Base-by-base conservation (phyloP, 2,888 invertebrate species). In the Tenthredo scrophulariae region DNA sequence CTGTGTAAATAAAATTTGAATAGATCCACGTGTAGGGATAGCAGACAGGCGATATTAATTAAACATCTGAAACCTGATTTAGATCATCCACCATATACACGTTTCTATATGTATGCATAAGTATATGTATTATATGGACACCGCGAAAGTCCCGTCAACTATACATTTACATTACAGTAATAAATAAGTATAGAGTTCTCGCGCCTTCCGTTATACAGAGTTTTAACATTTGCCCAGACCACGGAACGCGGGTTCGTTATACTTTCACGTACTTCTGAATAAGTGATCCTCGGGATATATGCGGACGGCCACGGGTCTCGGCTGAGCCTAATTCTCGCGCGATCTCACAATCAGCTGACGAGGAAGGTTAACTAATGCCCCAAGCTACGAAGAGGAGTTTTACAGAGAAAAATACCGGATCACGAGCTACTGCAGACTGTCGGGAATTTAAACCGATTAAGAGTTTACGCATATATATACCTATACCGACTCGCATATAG, bases 231-330 rank as follows among this genome's bases (percentile, higher is more conserved):
- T 26, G 70, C 37, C 70, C 7, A 70, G 33, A 70, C 15, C 1
- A 58, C n/a, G 29, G n/a, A 37, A 26, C 43, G 15, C 29, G 22
- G 58, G 46, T 79, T 79, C 79, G 79, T 79, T 79, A 79, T 79
- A 79, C 79, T 79, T 79, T 79, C 79, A 79, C 79, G 54, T 79
- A 79, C 79, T 54, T 79, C 37, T 58, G 50, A 79, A 79, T 79
- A 79, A 29, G 33, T 18, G 79, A 75, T 75, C 33, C 37, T 75
- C 75, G 18, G n/a, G 9, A 40, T 26, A 75, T 46, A 37, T n/a
- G 4, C 10, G 18, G 37, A 40, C 40, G 15, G 67, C 3, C 22
- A 40, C 40, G 15, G 33, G 5, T 26, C 13, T 67, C 6, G 29
- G 33, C 67, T 33, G 33, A 67, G 67, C 67, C 67, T 33, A 33